Conservation (phyloP, 1,140 invertebrate genomes). For the Drosophila kanapiae region DNA sequence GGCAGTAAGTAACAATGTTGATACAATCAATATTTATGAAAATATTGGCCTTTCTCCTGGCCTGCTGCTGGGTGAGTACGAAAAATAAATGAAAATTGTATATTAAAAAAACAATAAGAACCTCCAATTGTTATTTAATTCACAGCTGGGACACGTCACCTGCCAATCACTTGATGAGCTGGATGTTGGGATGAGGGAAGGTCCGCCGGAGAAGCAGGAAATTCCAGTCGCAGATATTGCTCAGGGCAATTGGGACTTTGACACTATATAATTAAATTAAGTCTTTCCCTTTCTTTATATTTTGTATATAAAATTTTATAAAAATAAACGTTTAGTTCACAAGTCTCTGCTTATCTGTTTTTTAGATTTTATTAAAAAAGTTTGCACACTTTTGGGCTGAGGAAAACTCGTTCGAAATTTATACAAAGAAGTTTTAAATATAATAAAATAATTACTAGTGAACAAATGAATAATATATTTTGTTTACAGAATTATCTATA, state of each 20-base stretch:
- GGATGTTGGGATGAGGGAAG: conserved; percentile 4
- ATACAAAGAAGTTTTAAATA: too few species aligned
- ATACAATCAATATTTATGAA: conserved; percentile 39
- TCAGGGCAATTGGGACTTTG: conserved; percentile 19
- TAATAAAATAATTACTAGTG: neutral
- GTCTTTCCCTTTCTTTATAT: neutral
- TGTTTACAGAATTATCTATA: too few species aligned
- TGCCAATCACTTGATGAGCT: conserved; percentile 31
- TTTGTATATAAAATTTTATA: neutral
- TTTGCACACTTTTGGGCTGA: neutral
- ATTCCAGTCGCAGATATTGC: conserved; percentile 69
- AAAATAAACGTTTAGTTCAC: neutral
- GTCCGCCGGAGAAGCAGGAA: conserved; percentile 34
- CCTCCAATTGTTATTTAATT: conserved; percentile 6
- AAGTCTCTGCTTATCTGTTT: neutral
- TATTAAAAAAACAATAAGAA: conserved; percentile 9
- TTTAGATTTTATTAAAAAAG: too few species aligned
- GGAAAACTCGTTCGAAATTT: neutral
- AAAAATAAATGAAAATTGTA: neutral
- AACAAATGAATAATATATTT: too few species aligned
- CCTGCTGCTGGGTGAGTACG: conserved; percentile 33
- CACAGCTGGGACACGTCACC: conserved; percentile 44
- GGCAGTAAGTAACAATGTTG: conserved; percentile 32
- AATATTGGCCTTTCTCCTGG: conserved; percentile 23
- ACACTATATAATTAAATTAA: conserved; percentile 1